phyloP scores from a whole-genome alignment of 2,113 vertebrate species.

The Pampusana beccarii region DNA sequence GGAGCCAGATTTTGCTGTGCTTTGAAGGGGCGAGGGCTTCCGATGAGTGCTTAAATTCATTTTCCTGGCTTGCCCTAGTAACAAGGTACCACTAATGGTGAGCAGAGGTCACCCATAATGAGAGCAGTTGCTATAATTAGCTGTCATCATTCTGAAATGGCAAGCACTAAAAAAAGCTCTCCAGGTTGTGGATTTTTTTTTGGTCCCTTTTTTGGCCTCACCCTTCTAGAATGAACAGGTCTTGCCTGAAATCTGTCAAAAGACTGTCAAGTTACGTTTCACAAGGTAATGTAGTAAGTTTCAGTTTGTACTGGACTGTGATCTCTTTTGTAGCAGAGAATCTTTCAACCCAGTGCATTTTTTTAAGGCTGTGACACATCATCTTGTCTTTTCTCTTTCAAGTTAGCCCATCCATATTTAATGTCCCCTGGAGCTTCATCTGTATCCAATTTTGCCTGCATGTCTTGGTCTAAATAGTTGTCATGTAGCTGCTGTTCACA shows the following conservation, averaged over 20 bases:
- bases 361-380: background rate
- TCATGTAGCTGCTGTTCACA: background rate
- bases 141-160: conserved; percentile 27
- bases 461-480: background rate
- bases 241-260: conserved; percentile 1
- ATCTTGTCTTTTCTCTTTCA: background rate
- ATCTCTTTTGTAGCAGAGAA: background rate
- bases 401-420: background rate
- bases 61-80: background rate
- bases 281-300: background rate
- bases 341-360: background rate
- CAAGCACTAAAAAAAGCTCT: background rate
- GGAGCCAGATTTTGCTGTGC: background rate
- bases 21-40: background rate
- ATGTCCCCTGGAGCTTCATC: background rate
- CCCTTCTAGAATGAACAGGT: background rate
- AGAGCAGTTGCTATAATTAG: conserved; percentile 42
- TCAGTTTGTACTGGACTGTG: background rate
- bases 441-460: background rate
- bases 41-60: background rate
- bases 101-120: background rate
- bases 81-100: background rate
- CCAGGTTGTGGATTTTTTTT: background rate
- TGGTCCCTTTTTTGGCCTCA: background rate
- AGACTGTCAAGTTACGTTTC: background rate